Conservation (phyloP, 2,113 vertebrate genomes). For the Syngnathus typhle region DNA sequence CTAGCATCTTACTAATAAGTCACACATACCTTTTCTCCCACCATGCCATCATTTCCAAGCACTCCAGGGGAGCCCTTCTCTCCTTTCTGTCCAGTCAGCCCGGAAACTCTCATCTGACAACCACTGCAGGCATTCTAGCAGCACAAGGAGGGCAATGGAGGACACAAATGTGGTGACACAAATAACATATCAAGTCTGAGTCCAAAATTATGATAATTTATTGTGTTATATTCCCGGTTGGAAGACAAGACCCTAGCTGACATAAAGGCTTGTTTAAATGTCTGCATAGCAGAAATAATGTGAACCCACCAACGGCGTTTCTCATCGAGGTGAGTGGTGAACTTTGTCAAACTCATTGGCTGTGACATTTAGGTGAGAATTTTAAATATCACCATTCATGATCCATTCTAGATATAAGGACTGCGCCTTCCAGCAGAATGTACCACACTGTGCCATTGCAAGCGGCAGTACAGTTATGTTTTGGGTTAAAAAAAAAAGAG, state of each 20-base stretch:
- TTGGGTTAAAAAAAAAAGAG: not conserved
- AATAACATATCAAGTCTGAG: conserved; percentile 51
- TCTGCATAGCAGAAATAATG: conserved; percentile 57
- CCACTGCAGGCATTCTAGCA: conserved; percentile 79
- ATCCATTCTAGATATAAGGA: conserved; percentile 24
- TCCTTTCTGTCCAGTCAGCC: conserved; percentile 74
- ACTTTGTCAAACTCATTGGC: conserved; percentile 65
- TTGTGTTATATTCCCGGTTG: conserved; percentile 50
- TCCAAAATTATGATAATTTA: conserved; percentile 46
- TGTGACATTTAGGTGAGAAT: conserved; percentile 61
- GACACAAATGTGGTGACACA: conserved; percentile 41
- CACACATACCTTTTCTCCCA: conserved; percentile 65
- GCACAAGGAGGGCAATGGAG: conserved; percentile 11
- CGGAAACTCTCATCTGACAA: conserved; percentile 72
- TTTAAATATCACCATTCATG: conserved; percentile 52
- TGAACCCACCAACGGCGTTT: conserved; percentile 39
- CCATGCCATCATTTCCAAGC: conserved; percentile 57
- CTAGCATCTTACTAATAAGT: conserved; percentile 13
- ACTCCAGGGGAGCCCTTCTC: conserved; percentile 67
- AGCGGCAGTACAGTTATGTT: not conserved
- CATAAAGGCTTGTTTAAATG: conserved; percentile 59
- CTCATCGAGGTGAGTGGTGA: conserved; percentile 50
- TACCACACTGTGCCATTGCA: not conserved
- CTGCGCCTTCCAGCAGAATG: conserved; percentile 1
- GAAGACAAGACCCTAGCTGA: conserved; percentile 55